Percentiles rank a stretch among this genome's conserved stretches.
phyloP scores from a whole-genome alignment of 2,113 vertebrate species.

The Desmodus rotundus region DNA sequence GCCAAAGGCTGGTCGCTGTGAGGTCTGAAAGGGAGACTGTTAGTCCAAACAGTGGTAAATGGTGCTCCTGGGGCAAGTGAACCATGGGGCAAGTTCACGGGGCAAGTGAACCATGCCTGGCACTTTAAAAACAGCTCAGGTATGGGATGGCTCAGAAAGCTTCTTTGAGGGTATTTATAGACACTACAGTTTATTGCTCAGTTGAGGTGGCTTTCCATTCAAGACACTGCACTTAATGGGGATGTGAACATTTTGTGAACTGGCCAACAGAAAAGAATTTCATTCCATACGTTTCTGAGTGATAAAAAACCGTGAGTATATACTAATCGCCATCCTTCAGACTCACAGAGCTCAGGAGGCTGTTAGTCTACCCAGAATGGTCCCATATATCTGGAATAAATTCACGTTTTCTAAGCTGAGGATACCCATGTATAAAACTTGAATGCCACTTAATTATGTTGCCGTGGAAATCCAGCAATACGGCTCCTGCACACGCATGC shows the following conservation, averaged over 20 bases:
- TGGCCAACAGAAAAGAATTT: neutral
- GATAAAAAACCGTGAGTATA: neutral
- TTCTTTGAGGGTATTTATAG: slow-evolving; percentile 1
- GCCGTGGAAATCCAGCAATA: neutral
- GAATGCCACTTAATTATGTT: neutral
- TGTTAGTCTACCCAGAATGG: neutral
- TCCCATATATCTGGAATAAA: neutral
- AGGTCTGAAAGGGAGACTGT: slow-evolving; percentile 43
- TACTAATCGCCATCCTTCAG: neutral
- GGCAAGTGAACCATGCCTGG: slow-evolving; percentile 40
- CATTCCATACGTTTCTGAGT: neutral
- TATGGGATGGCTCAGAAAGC: neutral
- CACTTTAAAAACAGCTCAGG: slow-evolving; percentile 35
- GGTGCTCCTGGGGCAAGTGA: slow-evolving; percentile 24
- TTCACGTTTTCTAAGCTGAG: neutral
- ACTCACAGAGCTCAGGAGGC: neutral
- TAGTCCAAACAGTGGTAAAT: slow-evolving; percentile 59
- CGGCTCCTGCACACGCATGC: neutral
- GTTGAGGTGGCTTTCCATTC: neutral
- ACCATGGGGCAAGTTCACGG: neutral
- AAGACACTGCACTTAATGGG: neutral
- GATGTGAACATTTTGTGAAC: neutral
- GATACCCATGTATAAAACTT: neutral
- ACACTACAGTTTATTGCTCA: neutral
- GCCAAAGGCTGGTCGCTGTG: slow-evolving; percentile 59